Evolutionary conservation across 2,113 vertebrate species (phyloP), one percentile per base, ranked within the genome.

Genomic region (Spermophilus dauricus): DNA sequence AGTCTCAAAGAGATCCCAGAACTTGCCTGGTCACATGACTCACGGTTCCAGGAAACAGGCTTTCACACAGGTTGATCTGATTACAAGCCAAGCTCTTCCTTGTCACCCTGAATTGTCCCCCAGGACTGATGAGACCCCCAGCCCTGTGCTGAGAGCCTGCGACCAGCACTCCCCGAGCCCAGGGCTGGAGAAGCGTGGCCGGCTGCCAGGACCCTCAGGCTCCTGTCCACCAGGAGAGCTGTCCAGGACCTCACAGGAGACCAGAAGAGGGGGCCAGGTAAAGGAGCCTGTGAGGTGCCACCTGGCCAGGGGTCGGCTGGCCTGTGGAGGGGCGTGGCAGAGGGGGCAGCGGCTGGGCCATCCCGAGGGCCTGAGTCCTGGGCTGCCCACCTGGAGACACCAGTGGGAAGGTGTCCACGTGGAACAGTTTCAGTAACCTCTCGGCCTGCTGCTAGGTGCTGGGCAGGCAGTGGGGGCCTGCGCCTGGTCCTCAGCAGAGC

Each of bases 161-260:
- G 10, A 17, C 32, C n/a, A 26, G 34, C 8, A 4, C 42, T 22
- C 5, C 26, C 2, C 0, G 0, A 56, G 51, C 51, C 48, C 39
- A 20, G 17, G 26, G 14, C 17, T 8, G 14, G 26, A 20, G 8
- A 18, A 14, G 6, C 7, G 37, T 32, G 5, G 39, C 16, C 28
- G 37, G 2, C 1, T n/a, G 8, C 65, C 26, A 56, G 67, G 32
- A 77, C 65, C 13, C 37, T 65, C 56, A 24, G 18, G 12, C 16
- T 18, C 1, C 24, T 69, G 77, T 5, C 5, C n/a, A 10, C 70
- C 30, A 69, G 34, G 12, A 87, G 20, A 26, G 9, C 85, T 26
- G 0, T 5, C 16, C 0, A 72, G 28, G 18, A 4, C 3, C 63
- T 45, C 3, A 37, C 18, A n/a, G 30, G 70, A 80, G n/a, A 45